phyloP scores from a whole-genome alignment of 2,888 invertebrate genomes.

The Hemaris fuciformis region DNA sequence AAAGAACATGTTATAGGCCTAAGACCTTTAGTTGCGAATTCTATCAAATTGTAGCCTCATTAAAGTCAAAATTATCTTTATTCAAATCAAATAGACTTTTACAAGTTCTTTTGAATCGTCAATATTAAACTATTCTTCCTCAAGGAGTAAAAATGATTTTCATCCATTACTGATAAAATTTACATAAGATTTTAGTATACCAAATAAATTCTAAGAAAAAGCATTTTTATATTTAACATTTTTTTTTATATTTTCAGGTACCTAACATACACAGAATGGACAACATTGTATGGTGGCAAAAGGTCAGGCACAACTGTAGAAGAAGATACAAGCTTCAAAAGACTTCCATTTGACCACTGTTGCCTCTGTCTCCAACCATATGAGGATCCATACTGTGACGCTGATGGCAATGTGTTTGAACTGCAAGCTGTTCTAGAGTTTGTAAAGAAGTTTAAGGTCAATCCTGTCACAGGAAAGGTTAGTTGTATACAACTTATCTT shows the following conservation, averaged over 20 bases:
- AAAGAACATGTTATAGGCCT: too few relatives aligned
- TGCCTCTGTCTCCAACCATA: constrained; percentile 95
- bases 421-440: constrained; percentile 92
- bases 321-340: constrained; percentile 91
- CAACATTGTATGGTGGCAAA: constrained; percentile 94
- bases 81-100: too few relatives aligned
- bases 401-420: constrained; percentile 96
- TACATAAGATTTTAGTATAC: too few relatives aligned
- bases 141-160: too few relatives aligned
- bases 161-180: too few relatives aligned
- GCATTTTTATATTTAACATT: neutral
- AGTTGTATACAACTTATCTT: neutral
- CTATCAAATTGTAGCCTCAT: too few relatives aligned
- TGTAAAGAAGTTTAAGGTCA: constrained; percentile 93
- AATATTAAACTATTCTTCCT: too few relatives aligned
- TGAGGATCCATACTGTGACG: constrained; percentile 94
- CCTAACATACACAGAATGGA: constrained; percentile 93
- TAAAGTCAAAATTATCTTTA: too few relatives aligned
- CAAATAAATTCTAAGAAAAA: too few relatives aligned
- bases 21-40: too few relatives aligned
- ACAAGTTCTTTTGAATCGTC: too few relatives aligned
- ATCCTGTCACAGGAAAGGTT: constrained; percentile 96
- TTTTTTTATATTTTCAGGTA: constrained; percentile 81
- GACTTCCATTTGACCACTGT: constrained; percentile 96
- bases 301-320: constrained; percentile 85